These are phyloP conservation scores for Phymastichus coffea DNA, from an alignment of 1,140 invertebrate species.

Conservation along the genomic window DNA sequence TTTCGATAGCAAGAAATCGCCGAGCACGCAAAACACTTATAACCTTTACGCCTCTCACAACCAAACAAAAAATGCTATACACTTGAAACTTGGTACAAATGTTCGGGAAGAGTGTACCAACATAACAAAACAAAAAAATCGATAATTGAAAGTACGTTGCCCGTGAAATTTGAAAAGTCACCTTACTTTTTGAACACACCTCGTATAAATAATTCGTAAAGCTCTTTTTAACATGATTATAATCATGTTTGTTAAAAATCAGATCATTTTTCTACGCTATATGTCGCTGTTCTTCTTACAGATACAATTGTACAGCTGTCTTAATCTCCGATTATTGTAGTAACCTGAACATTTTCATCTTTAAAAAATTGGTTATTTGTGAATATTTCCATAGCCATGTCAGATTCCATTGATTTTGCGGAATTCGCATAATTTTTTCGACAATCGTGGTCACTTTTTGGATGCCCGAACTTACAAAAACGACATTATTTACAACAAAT, in stretches of 20 bases:
- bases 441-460: constrained; percentile 25
- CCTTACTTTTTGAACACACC: too few relatives aligned
- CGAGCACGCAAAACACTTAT: too few relatives aligned
- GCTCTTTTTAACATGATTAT: constrained; percentile 20
- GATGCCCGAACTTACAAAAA: neutral
- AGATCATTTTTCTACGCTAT: constrained; percentile 25
- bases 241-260: too few relatives aligned
- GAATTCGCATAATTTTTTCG: constrained; percentile 13
- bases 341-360: constrained; percentile 11
- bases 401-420: constrained; percentile 27
- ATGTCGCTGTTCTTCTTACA: neutral
- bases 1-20: too few relatives aligned
- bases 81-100: too few relatives aligned
- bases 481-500: constrained; percentile 15
- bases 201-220: neutral
- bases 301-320: constrained; percentile 19
- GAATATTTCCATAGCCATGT: constrained; percentile 24
- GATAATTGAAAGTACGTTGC: too few relatives aligned
- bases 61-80: too few relatives aligned
- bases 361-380: constrained; percentile 16
- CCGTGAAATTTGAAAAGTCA: too few relatives aligned
- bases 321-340: constrained; percentile 28
- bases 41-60: too few relatives aligned
- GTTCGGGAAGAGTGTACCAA: too few relatives aligned
- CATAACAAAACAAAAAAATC: too few relatives aligned